A percentile compares a stretch with the other conserved stretches of the same genome.
phyloP scores from a whole-genome alignment of 37 sponge, comb jelly and placozoan genomes.

The Dysidea cf. avara region DNA sequence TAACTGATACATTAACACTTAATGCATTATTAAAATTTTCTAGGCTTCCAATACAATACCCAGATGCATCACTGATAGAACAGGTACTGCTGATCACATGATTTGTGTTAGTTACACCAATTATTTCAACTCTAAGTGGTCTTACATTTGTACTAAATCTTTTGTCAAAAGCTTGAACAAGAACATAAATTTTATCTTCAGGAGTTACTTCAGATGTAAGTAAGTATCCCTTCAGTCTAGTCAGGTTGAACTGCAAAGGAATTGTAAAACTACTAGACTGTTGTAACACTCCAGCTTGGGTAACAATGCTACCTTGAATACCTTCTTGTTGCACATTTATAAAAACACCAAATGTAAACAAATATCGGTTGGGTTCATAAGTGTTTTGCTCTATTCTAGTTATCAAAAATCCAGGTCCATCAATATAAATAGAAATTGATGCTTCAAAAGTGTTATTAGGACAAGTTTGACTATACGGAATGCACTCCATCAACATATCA shows the following conservation, averaged over 20 bases:
- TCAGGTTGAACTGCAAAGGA: background rate
- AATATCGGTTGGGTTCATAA: background rate
- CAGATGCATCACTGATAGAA: background rate
- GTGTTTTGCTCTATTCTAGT: background rate
- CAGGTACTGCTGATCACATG: background rate
- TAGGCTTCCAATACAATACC: background rate
- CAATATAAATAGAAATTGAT: constrained; percentile 6
- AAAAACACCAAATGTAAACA: constrained; percentile 3
- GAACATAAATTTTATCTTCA: constrained; percentile 6
- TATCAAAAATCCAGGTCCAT: constrained; percentile 3
- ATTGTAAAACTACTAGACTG: background rate
- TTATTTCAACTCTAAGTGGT: background rate
- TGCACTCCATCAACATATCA: too few species aligned
- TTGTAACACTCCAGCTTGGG: background rate
- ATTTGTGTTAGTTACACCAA: background rate
- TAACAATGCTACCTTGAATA: background rate
- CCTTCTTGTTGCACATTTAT: background rate
- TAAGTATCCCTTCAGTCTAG: background rate
- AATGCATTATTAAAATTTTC: constrained; percentile 9
- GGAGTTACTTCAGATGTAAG: background rate
- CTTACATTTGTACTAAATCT: constrained; percentile 16
- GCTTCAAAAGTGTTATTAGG: background rate
- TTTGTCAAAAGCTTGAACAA: constrained; percentile 23
- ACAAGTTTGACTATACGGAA: too few species aligned
- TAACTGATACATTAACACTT: background rate